Base-by-base conservation (phyloP, 2,797 vertebrate species). In the Pachyuromys duprasi region DNA sequence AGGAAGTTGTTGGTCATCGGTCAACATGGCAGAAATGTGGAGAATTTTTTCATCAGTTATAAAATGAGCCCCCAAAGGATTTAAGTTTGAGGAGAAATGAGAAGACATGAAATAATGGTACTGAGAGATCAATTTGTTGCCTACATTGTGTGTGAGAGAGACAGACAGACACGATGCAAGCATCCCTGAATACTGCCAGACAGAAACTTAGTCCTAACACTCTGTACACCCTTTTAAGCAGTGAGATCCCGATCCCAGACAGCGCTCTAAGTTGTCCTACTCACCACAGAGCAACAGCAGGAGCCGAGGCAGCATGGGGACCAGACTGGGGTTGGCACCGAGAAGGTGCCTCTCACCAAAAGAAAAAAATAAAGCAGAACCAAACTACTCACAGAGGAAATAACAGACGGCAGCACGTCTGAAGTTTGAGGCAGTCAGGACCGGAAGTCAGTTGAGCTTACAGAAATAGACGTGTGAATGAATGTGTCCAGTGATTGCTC, bases 221-320 rank as follows among this genome's bases (percentile, higher is more conserved):
- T 31, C 39, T 80, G 39, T 31, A 36, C 26, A 55, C 45, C 26
- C 53, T 36, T 39, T 69, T 33, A 62, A 55, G 60, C 72, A 55
- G 6, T 18, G 26, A 7, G 12, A 14, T 3, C 63, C 39, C 3
- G 14, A 13, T 2, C 89, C 76, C 67, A 63, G 0, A 42, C 22
- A 60, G 90, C 6, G 1, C 22, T 74, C 53, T 11, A 26, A 31
- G 55, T 33, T 26, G 17, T 18, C 22, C 62, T 26, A 97, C 97
- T 97, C 89, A 97, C 97, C 97, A 20, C 86, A 97, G 86, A 96
- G n/a, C 63, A 96, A 4, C 39, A 97, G 89, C 96, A 97, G 31
- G 53, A 96, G 57, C 36, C 63, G 67, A 24, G 55, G 92, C 39
- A 92, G 80, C 97, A 97, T 97, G 91, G 81, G 83, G 96, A 31